These are phyloP conservation scores for Agonopterix subpropinquella DNA, from an alignment of 2,888 invertebrate species.

Conservation along the genomic window DNA sequence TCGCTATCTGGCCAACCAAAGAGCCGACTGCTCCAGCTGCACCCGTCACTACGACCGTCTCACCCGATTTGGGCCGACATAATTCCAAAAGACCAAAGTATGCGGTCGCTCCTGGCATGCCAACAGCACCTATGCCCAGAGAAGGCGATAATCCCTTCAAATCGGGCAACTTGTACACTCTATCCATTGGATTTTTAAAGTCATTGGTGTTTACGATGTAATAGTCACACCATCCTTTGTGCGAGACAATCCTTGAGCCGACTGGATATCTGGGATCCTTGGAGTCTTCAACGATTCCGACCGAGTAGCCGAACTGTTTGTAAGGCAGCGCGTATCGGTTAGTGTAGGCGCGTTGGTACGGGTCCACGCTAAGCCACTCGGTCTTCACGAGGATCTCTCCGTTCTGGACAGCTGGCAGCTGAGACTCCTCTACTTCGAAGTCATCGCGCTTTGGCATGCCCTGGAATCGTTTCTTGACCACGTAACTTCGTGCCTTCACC, in stretches of 20 bases:
- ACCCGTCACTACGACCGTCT: slow-evolving; percentile 81
- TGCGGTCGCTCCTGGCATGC: slow-evolving; percentile 83
- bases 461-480: slow-evolving; percentile 71
- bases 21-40: slow-evolving; percentile 87
- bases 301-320: slow-evolving; percentile 27
- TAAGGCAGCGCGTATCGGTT: slow-evolving; percentile 15
- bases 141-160: slow-evolving; percentile 68
- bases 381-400: slow-evolving; percentile 59
- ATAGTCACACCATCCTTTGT: slow-evolving; percentile 81
- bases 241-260: slow-evolving; percentile 74
- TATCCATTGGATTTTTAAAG: slow-evolving; percentile 13
- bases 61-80: slow-evolving; percentile 80
- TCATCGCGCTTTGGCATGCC: slow-evolving; percentile 76
- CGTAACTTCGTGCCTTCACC: slow-evolving; percentile 74
- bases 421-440: slow-evolving; percentile 76
- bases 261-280: slow-evolving; percentile 76
- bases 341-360: slow-evolving; percentile 34
- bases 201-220: slow-evolving; percentile 26
- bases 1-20: slow-evolving; percentile 84
- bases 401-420: slow-evolving; percentile 73
- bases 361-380: slow-evolving; percentile 43
- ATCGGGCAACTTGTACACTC: slow-evolving; percentile 62
- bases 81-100: slow-evolving; percentile 82
- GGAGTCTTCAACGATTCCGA: slow-evolving; percentile 73
- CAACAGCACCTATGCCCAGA: slow-evolving; percentile 75